These are phyloP conservation scores for Solea senegalensis DNA, from an alignment of 2,113 vertebrate species.

Conservation along the genomic window DNA sequence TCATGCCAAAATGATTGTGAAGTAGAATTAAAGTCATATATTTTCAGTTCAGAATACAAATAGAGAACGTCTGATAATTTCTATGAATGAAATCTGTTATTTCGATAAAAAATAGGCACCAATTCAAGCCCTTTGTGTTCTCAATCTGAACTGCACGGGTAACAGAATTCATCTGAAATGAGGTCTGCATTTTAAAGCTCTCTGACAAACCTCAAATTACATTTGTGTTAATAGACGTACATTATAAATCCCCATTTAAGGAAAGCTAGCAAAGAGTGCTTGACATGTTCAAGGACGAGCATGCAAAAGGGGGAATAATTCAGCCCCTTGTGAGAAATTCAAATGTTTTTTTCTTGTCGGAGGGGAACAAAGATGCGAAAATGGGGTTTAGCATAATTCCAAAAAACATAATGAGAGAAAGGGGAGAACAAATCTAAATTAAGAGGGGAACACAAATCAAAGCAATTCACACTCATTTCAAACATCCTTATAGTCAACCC, in stretches of 20 bases:
- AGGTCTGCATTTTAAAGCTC: constrained; percentile 44
- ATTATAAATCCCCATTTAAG: constrained; percentile 27
- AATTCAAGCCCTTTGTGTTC: constrained; percentile 61
- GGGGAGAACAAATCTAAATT: constrained; percentile 57
- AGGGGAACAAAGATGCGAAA: constrained; percentile 59
- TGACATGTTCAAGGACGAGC: constrained; percentile 50
- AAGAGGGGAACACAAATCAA: constrained; percentile 56
- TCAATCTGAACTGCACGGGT: constrained; percentile 50
- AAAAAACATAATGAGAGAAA: constrained; percentile 52
- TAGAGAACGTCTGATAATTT: constrained; percentile 47
- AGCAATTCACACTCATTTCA: constrained; percentile 74
- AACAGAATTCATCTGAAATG: constrained; percentile 57
- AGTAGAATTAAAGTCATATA: constrained; percentile 42
- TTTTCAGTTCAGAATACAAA: constrained; percentile 50
- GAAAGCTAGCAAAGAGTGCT: constrained; percentile 25
- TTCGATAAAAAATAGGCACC: constrained; percentile 48
- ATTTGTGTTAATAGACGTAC: constrained; percentile 29
- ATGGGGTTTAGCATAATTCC: constrained; percentile 35
- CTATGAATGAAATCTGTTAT: constrained; percentile 30
- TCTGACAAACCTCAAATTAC: constrained; percentile 48
- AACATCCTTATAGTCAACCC: constrained; percentile 44
- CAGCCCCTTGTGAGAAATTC: constrained; percentile 50
- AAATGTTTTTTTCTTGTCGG: constrained; percentile 58
- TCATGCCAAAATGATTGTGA: constrained; percentile 22
- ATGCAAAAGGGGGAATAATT: constrained; percentile 43